Evolutionary conservation across 2,113 vertebrate genomes (phyloP).

Genomic region (Propithecus coquereli): DNA sequence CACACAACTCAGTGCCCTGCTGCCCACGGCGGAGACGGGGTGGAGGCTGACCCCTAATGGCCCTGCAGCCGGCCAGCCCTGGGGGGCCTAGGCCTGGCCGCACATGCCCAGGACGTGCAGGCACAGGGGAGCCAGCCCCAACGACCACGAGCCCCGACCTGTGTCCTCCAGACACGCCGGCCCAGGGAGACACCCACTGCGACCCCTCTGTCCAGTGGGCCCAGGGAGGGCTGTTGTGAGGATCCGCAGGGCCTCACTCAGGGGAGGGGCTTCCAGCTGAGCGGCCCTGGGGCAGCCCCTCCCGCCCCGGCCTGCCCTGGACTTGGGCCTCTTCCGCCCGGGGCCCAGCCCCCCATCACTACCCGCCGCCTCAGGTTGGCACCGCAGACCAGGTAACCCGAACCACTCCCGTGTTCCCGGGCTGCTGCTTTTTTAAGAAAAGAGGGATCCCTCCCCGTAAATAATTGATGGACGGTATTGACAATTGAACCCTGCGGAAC

Average conservation of each 20-base stretch:
- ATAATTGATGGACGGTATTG: conserved; percentile 78
- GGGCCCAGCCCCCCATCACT: neutral
- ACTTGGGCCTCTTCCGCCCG: accelerated
- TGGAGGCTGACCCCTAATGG: accelerated
- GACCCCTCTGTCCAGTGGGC: too few relatives aligned
- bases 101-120: neutral
- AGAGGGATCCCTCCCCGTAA: conserved; percentile 63
- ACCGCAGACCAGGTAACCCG: conserved; percentile 66
- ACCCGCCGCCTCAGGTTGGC: neutral
- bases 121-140: neutral
- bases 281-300: neutral
- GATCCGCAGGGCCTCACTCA: neutral
- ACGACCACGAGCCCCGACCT: neutral
- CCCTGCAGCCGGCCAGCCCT: accelerated
- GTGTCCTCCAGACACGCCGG: accelerated
- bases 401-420: conserved; percentile 36
- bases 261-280: neutral
- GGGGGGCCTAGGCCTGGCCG: neutral
- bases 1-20: accelerated
- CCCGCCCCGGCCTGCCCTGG: neutral
- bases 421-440: conserved; percentile 28
- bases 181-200: too few relatives aligned
- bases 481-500: conserved; percentile 70
- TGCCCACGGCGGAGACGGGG: neutral
- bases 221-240: neutral